Evolutionary conservation across 2,113 vertebrate species (phyloP).

Genomic region (Lagopus leucura): DNA sequence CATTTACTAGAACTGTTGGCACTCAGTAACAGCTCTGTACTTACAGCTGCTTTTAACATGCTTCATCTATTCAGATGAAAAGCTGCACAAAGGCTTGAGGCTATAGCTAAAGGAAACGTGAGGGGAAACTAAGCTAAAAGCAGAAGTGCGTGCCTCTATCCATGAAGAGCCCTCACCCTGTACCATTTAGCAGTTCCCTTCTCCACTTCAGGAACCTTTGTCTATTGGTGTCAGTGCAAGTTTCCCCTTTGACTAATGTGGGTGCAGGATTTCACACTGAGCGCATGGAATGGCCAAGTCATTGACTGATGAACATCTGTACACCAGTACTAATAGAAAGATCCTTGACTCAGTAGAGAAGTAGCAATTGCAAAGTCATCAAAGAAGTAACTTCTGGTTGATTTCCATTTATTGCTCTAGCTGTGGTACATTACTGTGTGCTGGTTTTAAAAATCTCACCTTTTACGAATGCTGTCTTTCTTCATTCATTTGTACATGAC

Average conservation of each 20-base stretch:
- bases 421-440: neutral
- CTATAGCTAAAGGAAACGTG: neutral
- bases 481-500: neutral
- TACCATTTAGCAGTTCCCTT: neutral
- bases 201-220: neutral
- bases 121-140: neutral
- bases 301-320: rapidly evolving
- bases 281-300: neutral
- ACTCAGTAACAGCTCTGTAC: neutral
- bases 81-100: neutral
- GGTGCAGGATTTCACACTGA: neutral
- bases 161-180: neutral
- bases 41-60: neutral
- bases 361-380: neutral
- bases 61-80: neutral
- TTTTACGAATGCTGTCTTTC: neutral
- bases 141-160: neutral
- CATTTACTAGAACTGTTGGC: neutral
- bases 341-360: neutral
- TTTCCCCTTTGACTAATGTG: neutral
- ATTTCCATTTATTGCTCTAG: neutral
- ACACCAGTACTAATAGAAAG: neutral
- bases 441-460: neutral
- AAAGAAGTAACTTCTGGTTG: neutral
- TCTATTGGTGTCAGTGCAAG: neutral